Conservation (phyloP, 2,888 invertebrate genomes). For the Prenolepis imparis region DNA sequence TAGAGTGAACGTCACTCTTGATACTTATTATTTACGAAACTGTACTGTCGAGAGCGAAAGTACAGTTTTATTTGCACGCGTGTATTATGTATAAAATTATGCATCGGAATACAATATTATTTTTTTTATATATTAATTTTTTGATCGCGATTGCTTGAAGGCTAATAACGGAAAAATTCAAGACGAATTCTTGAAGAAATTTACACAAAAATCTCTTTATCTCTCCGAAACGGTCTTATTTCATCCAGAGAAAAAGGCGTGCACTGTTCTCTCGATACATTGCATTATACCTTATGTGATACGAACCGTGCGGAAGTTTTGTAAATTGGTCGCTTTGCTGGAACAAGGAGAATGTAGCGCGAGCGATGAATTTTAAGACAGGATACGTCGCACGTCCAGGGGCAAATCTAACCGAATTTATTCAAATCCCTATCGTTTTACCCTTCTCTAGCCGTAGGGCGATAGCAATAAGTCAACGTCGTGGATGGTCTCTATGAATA, state of each 20-base stretch:
- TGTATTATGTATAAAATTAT: neutral
- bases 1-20: neutral
- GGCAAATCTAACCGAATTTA: constrained; percentile 75
- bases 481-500: constrained; percentile 76
- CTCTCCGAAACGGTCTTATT: neutral
- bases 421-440: constrained; percentile 79
- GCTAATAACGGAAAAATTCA: neutral
- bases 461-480: constrained; percentile 78
- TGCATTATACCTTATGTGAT: neutral
- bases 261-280: neutral
- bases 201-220: neutral
- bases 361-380: constrained; percentile 67
- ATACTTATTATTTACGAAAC: neutral
- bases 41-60: neutral
- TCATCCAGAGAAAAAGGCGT: neutral
- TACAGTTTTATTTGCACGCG: neutral
- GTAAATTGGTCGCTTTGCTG: constrained; percentile 47
- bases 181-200: neutral
- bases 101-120: neutral
- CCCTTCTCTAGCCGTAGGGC: constrained; percentile 62
- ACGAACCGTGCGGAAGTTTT: constrained; percentile 34
- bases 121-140: neutral
- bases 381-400: constrained; percentile 57
- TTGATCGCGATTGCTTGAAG: too few relatives aligned
- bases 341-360: constrained; percentile 41